Evolutionary conservation across 2,797 vertebrate species (phyloP).

Genomic region (Sphaeramia orbicularis): DNA sequence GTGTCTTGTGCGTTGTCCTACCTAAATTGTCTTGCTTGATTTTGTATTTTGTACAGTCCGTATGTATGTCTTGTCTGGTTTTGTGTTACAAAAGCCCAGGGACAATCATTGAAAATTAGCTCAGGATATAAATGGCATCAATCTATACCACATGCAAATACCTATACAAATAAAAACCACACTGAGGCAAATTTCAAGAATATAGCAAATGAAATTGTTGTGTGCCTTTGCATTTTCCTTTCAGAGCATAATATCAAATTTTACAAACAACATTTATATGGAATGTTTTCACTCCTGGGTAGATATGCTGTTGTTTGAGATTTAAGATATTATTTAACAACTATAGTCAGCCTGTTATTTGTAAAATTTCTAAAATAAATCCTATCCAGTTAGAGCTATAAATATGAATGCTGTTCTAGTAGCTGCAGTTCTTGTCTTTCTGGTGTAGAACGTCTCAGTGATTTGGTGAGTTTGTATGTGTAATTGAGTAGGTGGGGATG

Average conservation of each 20-base stretch:
- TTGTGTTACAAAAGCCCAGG: too few species aligned
- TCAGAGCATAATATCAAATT: not conserved
- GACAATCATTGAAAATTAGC: too few species aligned
- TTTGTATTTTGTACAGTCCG: too few species aligned
- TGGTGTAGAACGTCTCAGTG: constrained; percentile 31
- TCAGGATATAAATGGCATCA: not conserved
- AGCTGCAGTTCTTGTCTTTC: constrained; percentile 36
- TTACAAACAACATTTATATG: not conserved
- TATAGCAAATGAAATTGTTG: not conserved
- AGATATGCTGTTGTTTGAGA: constrained; percentile 1
- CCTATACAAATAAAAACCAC: not conserved
- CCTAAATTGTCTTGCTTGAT: too few species aligned
- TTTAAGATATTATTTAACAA: too few species aligned
- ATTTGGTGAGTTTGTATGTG: constrained; percentile 14
- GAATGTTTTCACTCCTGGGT: not conserved
- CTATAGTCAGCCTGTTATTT: not conserved
- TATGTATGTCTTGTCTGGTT: too few species aligned
- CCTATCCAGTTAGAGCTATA: too few species aligned
- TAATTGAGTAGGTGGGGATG: constrained; percentile 40
- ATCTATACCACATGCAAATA: not conserved
- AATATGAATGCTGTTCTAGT: constrained; percentile 15
- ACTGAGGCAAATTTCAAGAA: too few species aligned
- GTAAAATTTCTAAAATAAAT: not conserved
- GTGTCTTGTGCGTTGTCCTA: too few species aligned
- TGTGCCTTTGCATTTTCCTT: not conserved